Base-by-base conservation (phyloP, 2,888 invertebrate genomes). In the Meandrusa payeni region DNA sequence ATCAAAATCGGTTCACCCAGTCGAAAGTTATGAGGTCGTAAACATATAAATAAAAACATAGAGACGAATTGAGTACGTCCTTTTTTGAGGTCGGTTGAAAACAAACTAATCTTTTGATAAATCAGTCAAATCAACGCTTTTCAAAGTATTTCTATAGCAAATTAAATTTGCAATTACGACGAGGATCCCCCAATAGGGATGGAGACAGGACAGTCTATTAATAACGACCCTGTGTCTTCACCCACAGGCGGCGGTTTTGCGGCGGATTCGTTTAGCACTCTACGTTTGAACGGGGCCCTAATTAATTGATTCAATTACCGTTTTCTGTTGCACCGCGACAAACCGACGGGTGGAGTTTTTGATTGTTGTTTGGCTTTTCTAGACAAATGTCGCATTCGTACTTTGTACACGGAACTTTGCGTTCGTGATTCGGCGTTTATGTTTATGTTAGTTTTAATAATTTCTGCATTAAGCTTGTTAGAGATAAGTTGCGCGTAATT, bases 261-360 rank as follows among this genome's bases (percentile, higher is more conserved):
- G 41, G 47, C 33, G 31, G 41, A 41, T 47, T 41, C 46, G 45
- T 47, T 50, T 45, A 45, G 45, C 44, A 39, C 43, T 38, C 40
- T 37, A 31, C 36, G 29, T 38, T 28, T 31, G 22, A 31, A 13
- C 41, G 50, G 57, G 57, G 41, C 29, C 41, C 43, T 61, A 54
- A 61, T 59, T 55, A 52, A 60, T 60, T 63, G 57, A 64, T 63
- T 61, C 38, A 51, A 63, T 64, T 60, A 61, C 50, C 37, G 41
- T 34, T 52, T 37, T 51, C 50, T 51, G 51, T 48, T 39, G 32
- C 41, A 23, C 38, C 29, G 27, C 40, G 9, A 31, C 27, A 34
- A 36, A 23, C 34, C 36, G 29, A 33, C 37, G 15, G 29, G n/a
- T 20, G 37, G 32, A 44, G 31, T 44, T 44, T 37, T 32, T 44